A percentile compares a stretch with the other conserved stretches of the same genome.
Conservation (phyloP, 2,888 invertebrate species). For the Homarus gammarus region DNA sequence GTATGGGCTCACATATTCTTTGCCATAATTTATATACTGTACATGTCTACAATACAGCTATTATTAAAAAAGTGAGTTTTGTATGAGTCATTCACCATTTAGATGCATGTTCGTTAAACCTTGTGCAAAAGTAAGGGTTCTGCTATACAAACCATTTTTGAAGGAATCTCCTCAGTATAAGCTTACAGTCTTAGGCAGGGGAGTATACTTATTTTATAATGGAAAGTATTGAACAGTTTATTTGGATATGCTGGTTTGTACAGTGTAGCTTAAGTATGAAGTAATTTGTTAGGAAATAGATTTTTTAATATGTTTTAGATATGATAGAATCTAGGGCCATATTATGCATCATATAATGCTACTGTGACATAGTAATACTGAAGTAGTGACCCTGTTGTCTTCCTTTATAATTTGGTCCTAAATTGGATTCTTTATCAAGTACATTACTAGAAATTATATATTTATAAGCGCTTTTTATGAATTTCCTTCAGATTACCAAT, state of each 20-base stretch:
- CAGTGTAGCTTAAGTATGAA: neutral
- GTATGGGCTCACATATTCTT: too few species aligned
- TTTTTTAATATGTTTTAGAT: conserved; percentile 15
- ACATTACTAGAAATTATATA: neutral
- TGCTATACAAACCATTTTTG: neutral
- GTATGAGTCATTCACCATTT: too few species aligned
- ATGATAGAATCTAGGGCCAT: neutral
- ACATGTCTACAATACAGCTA: too few species aligned
- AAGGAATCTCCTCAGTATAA: neutral
- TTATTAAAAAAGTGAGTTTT: too few species aligned
- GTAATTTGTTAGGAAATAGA: conserved; percentile 4
- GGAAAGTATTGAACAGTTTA: neutral
- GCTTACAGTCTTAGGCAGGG: neutral
- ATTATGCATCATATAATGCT: neutral
- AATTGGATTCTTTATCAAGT: neutral
- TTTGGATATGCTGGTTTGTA: conserved; percentile 8
- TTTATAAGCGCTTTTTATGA: neutral
- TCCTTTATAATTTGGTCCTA: neutral
- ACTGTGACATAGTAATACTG: neutral
- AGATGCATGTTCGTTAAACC: too few species aligned
- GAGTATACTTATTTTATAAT: neutral
- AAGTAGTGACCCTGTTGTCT: neutral
- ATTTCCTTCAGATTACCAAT: neutral
- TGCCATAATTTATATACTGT: too few species aligned
- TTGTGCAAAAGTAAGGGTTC: neutral